Evolutionary conservation across 2,113 vertebrate species (phyloP).

Genomic region (Peromyscus maniculatus): DNA sequence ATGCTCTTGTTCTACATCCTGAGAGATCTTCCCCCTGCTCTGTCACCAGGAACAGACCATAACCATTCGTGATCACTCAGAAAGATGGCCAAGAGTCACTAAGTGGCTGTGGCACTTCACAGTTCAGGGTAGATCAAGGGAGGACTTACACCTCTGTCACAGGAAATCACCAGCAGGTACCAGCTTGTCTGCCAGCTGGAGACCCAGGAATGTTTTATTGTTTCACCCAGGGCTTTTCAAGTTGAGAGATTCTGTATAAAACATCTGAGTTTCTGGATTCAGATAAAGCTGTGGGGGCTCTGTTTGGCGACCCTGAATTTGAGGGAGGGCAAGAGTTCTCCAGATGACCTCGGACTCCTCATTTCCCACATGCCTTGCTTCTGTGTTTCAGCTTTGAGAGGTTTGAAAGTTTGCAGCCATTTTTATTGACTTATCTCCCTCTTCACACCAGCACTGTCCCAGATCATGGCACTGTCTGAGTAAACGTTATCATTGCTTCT

Average conservation of each 20-base stretch:
- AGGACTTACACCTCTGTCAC: not conserved
- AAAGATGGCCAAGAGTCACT: not conserved
- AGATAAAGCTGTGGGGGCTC: not conserved
- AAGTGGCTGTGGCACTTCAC: not conserved
- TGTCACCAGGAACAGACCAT: not conserved
- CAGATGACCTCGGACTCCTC: not conserved
- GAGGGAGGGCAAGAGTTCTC: not conserved
- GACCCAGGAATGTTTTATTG: not conserved
- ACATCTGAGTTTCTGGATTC: not conserved
- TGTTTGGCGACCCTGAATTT: not conserved
- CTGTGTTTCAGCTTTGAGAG: not conserved
- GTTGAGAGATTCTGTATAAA: not conserved
- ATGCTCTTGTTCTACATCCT: not conserved
- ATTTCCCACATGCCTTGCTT: fast-evolving
- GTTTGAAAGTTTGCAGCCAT: not conserved
- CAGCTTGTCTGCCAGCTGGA: not conserved
- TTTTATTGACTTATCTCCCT: not conserved
- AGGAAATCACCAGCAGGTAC: fast-evolving
- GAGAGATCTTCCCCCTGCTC: not conserved
- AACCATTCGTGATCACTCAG: not conserved
- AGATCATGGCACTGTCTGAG: fast-evolving
- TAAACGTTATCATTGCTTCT: not conserved
- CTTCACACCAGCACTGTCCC: not conserved
- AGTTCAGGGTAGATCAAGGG: not conserved
- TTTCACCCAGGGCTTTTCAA: not conserved